Evolutionary conservation across 2,888 invertebrate genomes (phyloP).

Genomic region (Lagria hirta): DNA sequence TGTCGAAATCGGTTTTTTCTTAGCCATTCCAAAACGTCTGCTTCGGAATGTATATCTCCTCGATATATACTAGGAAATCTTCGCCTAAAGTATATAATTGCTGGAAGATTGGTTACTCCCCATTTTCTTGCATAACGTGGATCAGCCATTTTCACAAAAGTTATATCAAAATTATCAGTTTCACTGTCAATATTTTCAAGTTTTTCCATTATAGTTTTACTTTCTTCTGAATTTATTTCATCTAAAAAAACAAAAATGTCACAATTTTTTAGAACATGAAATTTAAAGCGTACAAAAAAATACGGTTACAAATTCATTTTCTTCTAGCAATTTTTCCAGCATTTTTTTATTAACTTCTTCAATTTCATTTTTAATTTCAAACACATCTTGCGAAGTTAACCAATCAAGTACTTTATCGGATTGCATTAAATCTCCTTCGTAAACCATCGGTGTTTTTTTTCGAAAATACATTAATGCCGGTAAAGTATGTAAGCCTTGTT

Average conservation of each 20-base stretch:
- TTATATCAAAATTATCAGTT: slow-evolving; percentile 90
- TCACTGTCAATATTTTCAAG: slow-evolving; percentile 94
- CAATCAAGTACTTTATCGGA: slow-evolving; percentile 83
- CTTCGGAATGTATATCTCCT: slow-evolving; percentile 82
- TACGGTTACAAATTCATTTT: slow-evolving; percentile 92
- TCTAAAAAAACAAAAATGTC: slow-evolving; percentile 68
- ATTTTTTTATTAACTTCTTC: slow-evolving; percentile 96
- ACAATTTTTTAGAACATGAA: slow-evolving; percentile 6
- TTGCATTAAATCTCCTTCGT: slow-evolving; percentile 87
- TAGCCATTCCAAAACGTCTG: slow-evolving; percentile 88
- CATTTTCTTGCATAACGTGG: slow-evolving; percentile 89
- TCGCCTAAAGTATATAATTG: slow-evolving; percentile 88
- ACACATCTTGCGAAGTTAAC: slow-evolving; percentile 92
- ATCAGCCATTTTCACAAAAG: slow-evolving; percentile 93
- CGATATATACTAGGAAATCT: slow-evolving; percentile 91
- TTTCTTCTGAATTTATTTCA: slow-evolving; percentile 77
- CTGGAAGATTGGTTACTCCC: slow-evolving; percentile 89
- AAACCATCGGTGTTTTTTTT: slow-evolving; percentile 75
- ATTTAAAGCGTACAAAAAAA: slow-evolving; percentile 79
- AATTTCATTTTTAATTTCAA: slow-evolving; percentile 94
- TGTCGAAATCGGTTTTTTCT: slow-evolving; percentile 91
- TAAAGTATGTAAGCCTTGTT: slow-evolving; percentile 79
- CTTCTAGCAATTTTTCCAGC: slow-evolving; percentile 91
- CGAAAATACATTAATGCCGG: slow-evolving; percentile 88
- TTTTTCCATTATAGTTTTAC: slow-evolving; percentile 79